These are phyloP conservation scores for Chaenodraco wilsoni DNA, from an alignment of 2,797 vertebrate species.

Conservation along the genomic window DNA sequence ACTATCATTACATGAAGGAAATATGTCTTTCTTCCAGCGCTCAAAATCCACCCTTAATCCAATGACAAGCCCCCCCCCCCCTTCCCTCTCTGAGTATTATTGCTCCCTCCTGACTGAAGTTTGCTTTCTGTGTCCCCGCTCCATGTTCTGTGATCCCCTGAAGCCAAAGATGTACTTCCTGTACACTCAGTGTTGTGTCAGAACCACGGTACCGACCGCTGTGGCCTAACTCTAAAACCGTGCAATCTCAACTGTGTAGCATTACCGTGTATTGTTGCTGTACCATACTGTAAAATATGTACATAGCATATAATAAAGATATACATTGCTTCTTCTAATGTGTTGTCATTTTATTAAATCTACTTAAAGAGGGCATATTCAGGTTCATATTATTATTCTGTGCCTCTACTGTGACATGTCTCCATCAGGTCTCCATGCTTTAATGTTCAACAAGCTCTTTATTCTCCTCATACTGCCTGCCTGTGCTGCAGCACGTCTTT, in stretches of 20 bases:
- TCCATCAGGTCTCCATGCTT: too few relatives aligned
- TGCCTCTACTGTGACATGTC: too few relatives aligned
- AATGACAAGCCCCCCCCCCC: background rate
- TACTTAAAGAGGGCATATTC: too few relatives aligned
- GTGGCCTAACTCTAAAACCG: conserved; percentile 79
- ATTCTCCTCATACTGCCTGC: too few relatives aligned
- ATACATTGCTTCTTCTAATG: conserved; percentile 79
- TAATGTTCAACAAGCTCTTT: too few relatives aligned
- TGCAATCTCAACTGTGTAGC: conserved; percentile 82
- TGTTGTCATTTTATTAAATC: background rate
- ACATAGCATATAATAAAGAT: conserved; percentile 83
- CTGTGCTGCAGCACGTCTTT: too few relatives aligned
- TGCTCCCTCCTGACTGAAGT: conserved; percentile 8
- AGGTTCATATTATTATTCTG: too few relatives aligned
- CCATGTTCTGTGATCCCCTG: conserved; percentile 32
- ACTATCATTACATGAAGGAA: background rate
- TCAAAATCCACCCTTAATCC: conserved; percentile 14
- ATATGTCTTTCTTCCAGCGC: background rate
- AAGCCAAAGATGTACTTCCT: conserved; percentile 81
- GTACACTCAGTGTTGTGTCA: conserved; percentile 48
- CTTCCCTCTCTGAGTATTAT: background rate
- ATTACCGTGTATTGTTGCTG: conserved; percentile 77
- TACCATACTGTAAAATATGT: conserved; percentile 84
- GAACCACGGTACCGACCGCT: conserved; percentile 73
- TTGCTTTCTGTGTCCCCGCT: conserved; percentile 17